Percentiles rank a stretch among this genome's conserved stretches.
phyloP scores from a whole-genome alignment of 1,140 invertebrate genomes.

The Papilio dardanus region DNA sequence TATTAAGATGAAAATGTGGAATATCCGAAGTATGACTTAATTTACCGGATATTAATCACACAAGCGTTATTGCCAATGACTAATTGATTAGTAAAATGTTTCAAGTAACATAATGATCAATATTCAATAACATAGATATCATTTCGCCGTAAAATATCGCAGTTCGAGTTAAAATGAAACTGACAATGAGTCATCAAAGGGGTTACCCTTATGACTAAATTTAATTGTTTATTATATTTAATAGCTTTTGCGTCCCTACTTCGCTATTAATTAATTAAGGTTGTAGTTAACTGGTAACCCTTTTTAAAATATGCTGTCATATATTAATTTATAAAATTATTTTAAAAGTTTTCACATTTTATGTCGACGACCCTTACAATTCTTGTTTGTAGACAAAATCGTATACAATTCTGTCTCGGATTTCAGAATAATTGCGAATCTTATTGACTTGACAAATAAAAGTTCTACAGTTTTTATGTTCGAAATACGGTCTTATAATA shows the following conservation, averaged over 20 bases:
- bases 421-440: not conserved
- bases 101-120: not conserved
- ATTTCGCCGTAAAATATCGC: not conserved
- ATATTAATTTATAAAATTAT: not conserved
- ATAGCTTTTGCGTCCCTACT: not conserved
- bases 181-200: constrained; percentile 18
- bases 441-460: not conserved
- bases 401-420: not conserved
- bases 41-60: constrained; percentile 16
- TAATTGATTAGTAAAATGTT: not conserved
- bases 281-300: not conserved
- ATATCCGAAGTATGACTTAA: not conserved
- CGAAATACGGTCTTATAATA: not conserved
- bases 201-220: constrained; percentile 19
- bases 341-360: not conserved
- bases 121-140: not conserved
- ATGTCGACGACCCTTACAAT: not conserved
- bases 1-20: not conserved
- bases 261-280: constrained; percentile 10
- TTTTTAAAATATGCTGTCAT: not conserved
- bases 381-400: not conserved
- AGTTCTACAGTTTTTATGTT: not conserved
- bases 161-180: not conserved
- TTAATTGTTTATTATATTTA: not conserved
- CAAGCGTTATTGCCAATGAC: constrained; percentile 4